Conservation (phyloP, 2,888 invertebrate genomes). For the Falcaria lacertinaria region DNA sequence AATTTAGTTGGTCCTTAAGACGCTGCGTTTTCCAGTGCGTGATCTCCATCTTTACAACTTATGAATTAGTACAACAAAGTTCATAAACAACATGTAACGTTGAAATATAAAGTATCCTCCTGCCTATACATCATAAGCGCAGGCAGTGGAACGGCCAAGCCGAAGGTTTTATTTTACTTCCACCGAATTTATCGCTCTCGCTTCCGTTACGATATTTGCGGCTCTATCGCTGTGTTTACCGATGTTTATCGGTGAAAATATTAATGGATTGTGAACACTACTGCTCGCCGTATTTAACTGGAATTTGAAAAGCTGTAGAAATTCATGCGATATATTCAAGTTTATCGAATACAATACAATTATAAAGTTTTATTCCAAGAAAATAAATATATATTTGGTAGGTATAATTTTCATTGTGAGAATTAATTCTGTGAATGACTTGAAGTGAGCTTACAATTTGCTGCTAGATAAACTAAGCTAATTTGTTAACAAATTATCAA, state of each 20-base stretch:
- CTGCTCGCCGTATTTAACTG: not conserved
- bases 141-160: constrained; percentile 47
- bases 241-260: constrained; percentile 24
- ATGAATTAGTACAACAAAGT: constrained; percentile 7
- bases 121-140: constrained; percentile 50
- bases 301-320: not conserved
- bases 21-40: too few species aligned
- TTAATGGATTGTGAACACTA: constrained; percentile 2
- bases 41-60: constrained; percentile 4
- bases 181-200: constrained; percentile 54
- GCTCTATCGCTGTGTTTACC: constrained; percentile 27
- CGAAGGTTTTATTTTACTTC: constrained; percentile 65
- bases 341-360: too few species aligned
- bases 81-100: constrained; percentile 14
- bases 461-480: too few species aligned
- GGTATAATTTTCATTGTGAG: too few species aligned
- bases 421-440: too few species aligned
- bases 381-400: too few species aligned
- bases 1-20: too few species aligned
- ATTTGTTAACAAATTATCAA: too few species aligned
- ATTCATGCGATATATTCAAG: not conserved
- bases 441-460: too few species aligned
- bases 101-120: constrained; percentile 11
- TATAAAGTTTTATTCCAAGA: too few species aligned
- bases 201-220: constrained; percentile 42